phyloP scores from a whole-genome alignment of 2,113 vertebrate genomes.

The Rafetus swinhoei region DNA sequence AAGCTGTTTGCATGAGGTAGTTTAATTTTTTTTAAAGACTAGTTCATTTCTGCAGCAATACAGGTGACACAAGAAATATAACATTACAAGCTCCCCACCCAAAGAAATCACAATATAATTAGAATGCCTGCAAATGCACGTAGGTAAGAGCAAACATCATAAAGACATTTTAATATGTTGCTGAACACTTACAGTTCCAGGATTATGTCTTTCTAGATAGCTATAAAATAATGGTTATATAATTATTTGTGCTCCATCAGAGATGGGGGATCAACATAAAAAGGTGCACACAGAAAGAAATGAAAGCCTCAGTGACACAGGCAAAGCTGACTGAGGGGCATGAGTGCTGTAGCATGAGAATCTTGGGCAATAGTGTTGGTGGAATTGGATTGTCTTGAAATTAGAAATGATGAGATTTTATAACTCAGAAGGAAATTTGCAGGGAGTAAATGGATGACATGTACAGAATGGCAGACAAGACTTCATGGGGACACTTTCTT shows the following conservation, averaged over 20 bases:
- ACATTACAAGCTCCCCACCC: neutral
- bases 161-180: neutral
- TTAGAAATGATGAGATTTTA: neutral
- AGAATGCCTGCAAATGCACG: neutral
- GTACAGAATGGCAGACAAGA: neutral
- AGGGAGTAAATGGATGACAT: neutral
- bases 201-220: neutral
- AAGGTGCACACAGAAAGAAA: neutral
- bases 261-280: neutral
- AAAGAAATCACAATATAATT: neutral
- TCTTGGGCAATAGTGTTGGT: neutral
- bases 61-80: neutral
- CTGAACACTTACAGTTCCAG: accelerated
- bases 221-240: neutral
- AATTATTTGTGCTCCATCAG: neutral
- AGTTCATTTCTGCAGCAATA: neutral
- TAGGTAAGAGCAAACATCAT: neutral
- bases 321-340: neutral
- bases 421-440: neutral
- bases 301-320: neutral
- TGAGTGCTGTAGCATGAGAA: neutral
- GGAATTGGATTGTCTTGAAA: neutral
- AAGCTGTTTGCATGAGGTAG: neutral
- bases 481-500: neutral
- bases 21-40: neutral